A percentile compares a stretch with the other conserved stretches of the same genome.
phyloP scores from a whole-genome alignment of 2,888 invertebrate genomes.

The Spilarctia lutea region DNA sequence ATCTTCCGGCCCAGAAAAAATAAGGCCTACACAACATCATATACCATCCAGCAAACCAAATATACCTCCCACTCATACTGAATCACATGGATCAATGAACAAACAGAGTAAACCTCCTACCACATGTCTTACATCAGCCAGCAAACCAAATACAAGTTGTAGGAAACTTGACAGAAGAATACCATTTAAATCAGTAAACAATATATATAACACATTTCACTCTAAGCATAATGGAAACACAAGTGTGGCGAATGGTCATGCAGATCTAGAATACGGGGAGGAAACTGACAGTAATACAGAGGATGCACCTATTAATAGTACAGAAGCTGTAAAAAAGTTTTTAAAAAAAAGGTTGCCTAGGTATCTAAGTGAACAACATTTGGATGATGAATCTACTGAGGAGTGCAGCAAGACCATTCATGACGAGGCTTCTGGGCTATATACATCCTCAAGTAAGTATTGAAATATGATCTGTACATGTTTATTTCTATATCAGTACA shows the following conservation, averaged over 20 bases:
- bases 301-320: constrained; percentile 14
- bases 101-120: not conserved
- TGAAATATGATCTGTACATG: not conserved
- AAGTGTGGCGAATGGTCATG: not conserved
- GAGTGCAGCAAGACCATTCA: constrained; percentile 31
- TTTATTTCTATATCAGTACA: too few species aligned
- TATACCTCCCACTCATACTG: not conserved
- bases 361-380: constrained; percentile 47
- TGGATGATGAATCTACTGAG: constrained; percentile 32
- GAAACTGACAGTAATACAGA: constrained; percentile 19
- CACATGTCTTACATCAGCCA: not conserved
- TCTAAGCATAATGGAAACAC: not conserved
- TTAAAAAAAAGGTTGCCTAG: constrained; percentile 60
- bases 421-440: constrained; percentile 64
- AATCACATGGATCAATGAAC: not conserved
- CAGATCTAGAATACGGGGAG: constrained; percentile 15
- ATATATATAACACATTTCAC: not conserved
- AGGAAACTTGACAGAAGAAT: not conserved
- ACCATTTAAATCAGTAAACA: not conserved
- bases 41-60: not conserved
- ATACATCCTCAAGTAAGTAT: constrained; percentile 69
- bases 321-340: constrained; percentile 59
- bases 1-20: not conserved
- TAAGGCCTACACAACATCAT: not conserved
- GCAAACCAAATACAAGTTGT: not conserved